phyloP scores from a whole-genome alignment of 2,888 invertebrate genomes.

The Leptodirus hochenwartii region DNA sequence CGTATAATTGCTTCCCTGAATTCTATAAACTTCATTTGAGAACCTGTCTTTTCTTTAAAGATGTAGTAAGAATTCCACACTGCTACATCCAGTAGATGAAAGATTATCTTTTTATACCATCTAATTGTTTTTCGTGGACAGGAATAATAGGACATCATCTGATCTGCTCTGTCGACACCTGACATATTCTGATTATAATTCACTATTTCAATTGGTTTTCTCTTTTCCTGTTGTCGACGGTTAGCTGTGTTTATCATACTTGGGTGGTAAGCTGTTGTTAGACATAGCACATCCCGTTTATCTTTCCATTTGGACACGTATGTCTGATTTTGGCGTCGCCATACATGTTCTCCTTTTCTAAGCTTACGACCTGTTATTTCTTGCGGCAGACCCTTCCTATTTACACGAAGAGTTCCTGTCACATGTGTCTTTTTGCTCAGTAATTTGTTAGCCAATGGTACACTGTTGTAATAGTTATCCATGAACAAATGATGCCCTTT shows the following conservation, averaged over 20 bases:
- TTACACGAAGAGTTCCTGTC: slow-evolving; percentile 12
- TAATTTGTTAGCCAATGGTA: slow-evolving; percentile 12
- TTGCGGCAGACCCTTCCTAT: slow-evolving; percentile 13
- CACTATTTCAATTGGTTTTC: slow-evolving; percentile 14
- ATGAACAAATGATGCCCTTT: slow-evolving; percentile 17
- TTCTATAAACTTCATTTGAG: slow-evolving; percentile 13
- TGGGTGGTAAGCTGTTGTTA: slow-evolving; percentile 12
- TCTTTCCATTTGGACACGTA: slow-evolving; percentile 13
- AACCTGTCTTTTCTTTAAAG: slow-evolving; percentile 14
- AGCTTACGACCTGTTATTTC: slow-evolving; percentile 11
- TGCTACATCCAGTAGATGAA: slow-evolving; percentile 17
- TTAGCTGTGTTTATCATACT: slow-evolving; percentile 11
- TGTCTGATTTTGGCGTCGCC: slow-evolving; percentile 10
- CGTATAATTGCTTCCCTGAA: slow-evolving; percentile 13
- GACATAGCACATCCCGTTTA: slow-evolving; percentile 13
- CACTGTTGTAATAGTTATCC: slow-evolving; percentile 16
- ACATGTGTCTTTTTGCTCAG: slow-evolving; percentile 13
- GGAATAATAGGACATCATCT: slow-evolving; percentile 18
- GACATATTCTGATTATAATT: slow-evolving; percentile 15
- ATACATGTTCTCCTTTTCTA: slow-evolving; percentile 12
- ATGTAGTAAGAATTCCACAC: slow-evolving; percentile 17
- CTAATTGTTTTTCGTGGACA: slow-evolving; percentile 18
- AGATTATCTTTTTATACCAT: slow-evolving; percentile 19
- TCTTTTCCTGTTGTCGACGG: slow-evolving; percentile 12
- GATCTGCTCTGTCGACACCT: slow-evolving; percentile 16